Conservation (phyloP, 2,113 vertebrate species). For the Xiphophorus hellerii region DNA sequence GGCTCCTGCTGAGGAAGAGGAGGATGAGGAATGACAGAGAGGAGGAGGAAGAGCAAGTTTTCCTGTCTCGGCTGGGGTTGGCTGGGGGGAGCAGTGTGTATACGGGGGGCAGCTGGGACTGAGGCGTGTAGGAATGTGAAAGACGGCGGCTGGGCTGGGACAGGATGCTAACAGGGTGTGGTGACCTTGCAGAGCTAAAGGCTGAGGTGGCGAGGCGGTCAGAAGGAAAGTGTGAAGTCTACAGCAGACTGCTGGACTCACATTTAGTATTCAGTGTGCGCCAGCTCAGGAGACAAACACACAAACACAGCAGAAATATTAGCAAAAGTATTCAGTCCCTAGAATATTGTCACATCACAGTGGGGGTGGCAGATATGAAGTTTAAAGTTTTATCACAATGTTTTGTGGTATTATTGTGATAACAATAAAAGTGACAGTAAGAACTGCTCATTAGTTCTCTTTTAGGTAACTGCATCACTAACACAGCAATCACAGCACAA, state of each 20-base stretch:
- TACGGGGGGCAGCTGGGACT: conserved; percentile 2
- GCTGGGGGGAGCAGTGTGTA: no score
- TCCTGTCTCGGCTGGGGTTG: conserved; percentile 23
- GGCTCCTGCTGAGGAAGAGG: conserved; percentile 7
- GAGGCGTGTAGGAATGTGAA: conserved; percentile 54
- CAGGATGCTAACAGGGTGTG: conserved; percentile 52
- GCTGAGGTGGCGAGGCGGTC: conserved; percentile 6
- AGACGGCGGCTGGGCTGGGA: neutral
- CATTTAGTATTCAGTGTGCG: neutral
- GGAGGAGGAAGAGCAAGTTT: conserved; percentile 22
- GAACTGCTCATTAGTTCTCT: no score
- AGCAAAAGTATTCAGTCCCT: no score
- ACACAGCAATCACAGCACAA: no score
- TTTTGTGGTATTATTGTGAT: no score
- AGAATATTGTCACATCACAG: no score
- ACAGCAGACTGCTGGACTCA: neutral
- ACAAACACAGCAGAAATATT: no score
- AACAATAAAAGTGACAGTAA: no score
- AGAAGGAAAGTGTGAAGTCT: neutral
- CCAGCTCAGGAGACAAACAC: neutral
- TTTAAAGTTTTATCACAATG: no score
- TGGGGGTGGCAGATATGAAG: no score
- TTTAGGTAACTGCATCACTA: no score
- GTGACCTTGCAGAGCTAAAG: conserved; percentile 15
- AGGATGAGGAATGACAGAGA: conserved; percentile 7